Evolutionary conservation across 2,797 vertebrate species (phyloP).

Genomic region (Falco peregrinus): DNA sequence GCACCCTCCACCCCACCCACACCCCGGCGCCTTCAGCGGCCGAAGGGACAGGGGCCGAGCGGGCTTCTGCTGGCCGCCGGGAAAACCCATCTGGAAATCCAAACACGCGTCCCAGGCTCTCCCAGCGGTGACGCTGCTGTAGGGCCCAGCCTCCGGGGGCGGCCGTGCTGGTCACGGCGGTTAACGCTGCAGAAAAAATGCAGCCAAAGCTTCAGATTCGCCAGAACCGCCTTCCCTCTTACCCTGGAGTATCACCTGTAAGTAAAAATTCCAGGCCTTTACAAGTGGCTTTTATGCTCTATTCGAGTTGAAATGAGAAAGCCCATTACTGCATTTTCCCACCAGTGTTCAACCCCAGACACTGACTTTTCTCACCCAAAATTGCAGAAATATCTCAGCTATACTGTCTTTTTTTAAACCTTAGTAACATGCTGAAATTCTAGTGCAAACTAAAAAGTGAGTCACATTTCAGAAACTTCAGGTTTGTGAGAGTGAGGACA

Average conservation of each 20-base stretch:
- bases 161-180: not conserved
- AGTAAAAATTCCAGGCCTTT: not conserved
- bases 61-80: not conserved
- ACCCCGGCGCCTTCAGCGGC: too few relatives aligned
- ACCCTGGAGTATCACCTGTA: not conserved
- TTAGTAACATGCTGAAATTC: not conserved
- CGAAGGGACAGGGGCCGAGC: too few relatives aligned
- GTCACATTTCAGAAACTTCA: not conserved
- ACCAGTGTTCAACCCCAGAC: not conserved
- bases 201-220: not conserved
- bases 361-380: not conserved
- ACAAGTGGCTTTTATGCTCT: not conserved
- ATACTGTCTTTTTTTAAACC: accelerated
- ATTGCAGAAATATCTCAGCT: not conserved
- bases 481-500: not conserved
- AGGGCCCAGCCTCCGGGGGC: not conserved
- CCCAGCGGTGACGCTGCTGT: accelerated
- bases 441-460: not conserved
- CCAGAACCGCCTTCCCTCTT: not conserved
- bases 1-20: too few relatives aligned
- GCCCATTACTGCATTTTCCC: accelerated
- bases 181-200: not conserved
- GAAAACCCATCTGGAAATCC: accelerated
- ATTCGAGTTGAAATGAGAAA: not conserved
- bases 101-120: accelerated